Evolutionary conservation across 2,888 invertebrate genomes (phyloP).

Genomic region (Leucania comma): DNA sequence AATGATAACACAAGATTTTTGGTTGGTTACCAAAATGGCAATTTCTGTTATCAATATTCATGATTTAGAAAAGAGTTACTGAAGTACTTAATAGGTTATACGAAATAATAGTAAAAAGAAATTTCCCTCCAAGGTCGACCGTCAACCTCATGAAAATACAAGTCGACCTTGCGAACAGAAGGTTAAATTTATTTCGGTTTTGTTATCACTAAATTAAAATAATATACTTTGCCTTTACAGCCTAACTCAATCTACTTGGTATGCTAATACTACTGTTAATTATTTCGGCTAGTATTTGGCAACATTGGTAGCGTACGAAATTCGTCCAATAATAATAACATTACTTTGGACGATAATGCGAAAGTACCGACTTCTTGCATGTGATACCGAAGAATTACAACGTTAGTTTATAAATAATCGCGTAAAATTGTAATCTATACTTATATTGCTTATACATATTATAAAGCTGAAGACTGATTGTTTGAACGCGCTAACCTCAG

Average conservation of each 20-base stretch:
- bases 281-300: slow-evolving; percentile 36
- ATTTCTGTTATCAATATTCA: neutral
- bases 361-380: slow-evolving; percentile 22
- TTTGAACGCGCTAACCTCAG: too few relatives aligned
- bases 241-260: slow-evolving; percentile 25
- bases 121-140: slow-evolving; percentile 22
- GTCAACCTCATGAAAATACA: slow-evolving; percentile 26
- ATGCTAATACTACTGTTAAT: slow-evolving; percentile 38
- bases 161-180: slow-evolving; percentile 18
- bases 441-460: too few relatives aligned
- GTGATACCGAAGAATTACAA: too few relatives aligned
- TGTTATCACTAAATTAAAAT: slow-evolving; percentile 27
- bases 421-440: too few relatives aligned
- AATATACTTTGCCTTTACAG: slow-evolving; percentile 17
- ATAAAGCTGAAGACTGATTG: too few relatives aligned
- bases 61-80: neutral
- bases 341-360: slow-evolving; percentile 68
- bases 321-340: slow-evolving; percentile 75
- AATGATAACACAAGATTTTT: neutral
- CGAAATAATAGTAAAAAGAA: too few relatives aligned
- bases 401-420: too few relatives aligned
- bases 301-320: slow-evolving; percentile 46
- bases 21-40: neutral
- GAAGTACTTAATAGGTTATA: too few relatives aligned
- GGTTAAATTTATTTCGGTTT: slow-evolving; percentile 24